phyloP scores from a whole-genome alignment of 2,888 invertebrate genomes.

The Limulus polyphemus region DNA sequence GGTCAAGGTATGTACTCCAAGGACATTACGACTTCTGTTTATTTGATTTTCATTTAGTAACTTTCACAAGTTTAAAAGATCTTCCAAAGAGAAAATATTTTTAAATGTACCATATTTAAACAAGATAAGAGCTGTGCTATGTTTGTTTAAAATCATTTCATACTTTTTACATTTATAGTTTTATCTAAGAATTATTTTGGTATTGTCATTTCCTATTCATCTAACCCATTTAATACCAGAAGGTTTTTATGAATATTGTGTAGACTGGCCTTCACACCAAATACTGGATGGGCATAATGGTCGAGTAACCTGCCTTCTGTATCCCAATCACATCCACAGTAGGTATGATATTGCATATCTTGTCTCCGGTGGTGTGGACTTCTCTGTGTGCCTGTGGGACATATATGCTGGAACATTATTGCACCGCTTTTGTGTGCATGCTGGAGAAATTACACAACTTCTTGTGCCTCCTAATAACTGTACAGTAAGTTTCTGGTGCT shows the following conservation, averaged over 20 bases:
- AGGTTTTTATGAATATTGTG: constrained; percentile 9
- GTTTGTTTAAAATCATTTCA: constrained; percentile 1
- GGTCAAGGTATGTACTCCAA: too few species aligned
- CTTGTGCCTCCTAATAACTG: constrained; percentile 81
- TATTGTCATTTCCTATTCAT: constrained; percentile 4
- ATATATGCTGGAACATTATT: constrained; percentile 73
- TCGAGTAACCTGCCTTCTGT: constrained; percentile 83
- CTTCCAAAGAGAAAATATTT: too few species aligned
- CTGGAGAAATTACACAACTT: constrained; percentile 89
- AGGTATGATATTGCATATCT: constrained; percentile 77
- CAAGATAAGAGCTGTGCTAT: neutral
- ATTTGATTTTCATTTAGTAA: too few species aligned
- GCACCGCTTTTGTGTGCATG: constrained; percentile 93
- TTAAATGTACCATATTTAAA: too few species aligned
- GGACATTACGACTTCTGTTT: too few species aligned
- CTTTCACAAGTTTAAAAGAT: too few species aligned
- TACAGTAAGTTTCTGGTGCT: constrained; percentile 37
- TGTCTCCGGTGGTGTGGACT: constrained; percentile 95
- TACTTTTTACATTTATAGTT: constrained; percentile 2
- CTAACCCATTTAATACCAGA: too few species aligned
- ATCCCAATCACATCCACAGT: constrained; percentile 72
- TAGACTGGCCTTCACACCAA: constrained; percentile 83
- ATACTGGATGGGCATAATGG: constrained; percentile 79
- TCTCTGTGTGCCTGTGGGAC: constrained; percentile 94
- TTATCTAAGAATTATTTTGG: constrained; percentile 1